phyloP scores from a whole-genome alignment of 2,888 invertebrate species.

The Blera fallax region DNA sequence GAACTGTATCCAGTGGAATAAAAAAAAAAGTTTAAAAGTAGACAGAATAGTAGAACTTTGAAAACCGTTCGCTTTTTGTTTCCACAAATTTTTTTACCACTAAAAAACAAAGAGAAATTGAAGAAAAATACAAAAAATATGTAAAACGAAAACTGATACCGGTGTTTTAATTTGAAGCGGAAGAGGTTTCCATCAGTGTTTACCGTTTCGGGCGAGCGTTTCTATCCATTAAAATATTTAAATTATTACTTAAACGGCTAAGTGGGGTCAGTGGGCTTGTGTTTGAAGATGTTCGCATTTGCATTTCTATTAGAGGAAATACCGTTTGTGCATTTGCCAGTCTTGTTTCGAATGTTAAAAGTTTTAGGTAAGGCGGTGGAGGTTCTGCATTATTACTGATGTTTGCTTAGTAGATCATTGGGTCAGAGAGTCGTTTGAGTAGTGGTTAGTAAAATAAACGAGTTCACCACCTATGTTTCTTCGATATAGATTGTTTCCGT shows the following conservation, averaged over 20 bases:
- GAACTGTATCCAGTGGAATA: slow-evolving; percentile 42
- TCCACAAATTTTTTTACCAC: slow-evolving; percentile 65
- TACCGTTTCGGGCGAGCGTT: not conserved
- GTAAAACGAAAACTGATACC: slow-evolving; percentile 13
- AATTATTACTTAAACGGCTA: not conserved
- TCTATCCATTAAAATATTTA: not conserved
- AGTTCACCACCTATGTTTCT: no score
- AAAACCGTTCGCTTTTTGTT: slow-evolving; percentile 49
- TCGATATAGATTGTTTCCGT: no score
- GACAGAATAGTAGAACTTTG: slow-evolving; percentile 5
- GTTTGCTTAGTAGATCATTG: no score
- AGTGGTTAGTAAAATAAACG: no score
- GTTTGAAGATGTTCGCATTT: not conserved
- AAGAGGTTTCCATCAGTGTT: not conserved
- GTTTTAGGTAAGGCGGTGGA: no score
- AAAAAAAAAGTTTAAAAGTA: not conserved
- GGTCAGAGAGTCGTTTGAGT: no score
- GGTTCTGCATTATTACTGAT: no score
- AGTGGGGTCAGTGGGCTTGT: not conserved
- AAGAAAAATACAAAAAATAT: slow-evolving; percentile 58
- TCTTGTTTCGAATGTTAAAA: not conserved
- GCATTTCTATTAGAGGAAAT: not conserved
- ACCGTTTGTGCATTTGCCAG: not conserved
- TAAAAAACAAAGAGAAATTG: slow-evolving; percentile 42
- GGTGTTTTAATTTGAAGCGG: not conserved